phyloP scores from a whole-genome alignment of 2,113 vertebrate species.

The Microcebus murinus region DNA sequence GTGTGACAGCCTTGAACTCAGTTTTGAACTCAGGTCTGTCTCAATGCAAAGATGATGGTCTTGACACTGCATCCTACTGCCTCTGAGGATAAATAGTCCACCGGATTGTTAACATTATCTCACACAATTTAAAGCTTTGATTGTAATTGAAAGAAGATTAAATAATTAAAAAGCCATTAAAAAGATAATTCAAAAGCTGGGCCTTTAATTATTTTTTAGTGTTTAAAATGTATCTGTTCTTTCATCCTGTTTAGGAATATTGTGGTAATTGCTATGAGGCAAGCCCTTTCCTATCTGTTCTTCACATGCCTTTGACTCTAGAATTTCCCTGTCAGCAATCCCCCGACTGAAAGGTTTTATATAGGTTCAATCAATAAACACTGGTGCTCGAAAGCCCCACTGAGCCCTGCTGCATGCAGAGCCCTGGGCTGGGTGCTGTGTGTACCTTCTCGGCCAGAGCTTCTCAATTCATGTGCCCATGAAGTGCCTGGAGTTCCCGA shows the following conservation, averaged over 20 bases:
- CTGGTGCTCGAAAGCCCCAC: neutral
- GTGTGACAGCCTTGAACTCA: neutral
- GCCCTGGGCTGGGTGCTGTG: neutral
- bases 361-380: neutral
- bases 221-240: conserved; percentile 24
- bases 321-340: neutral
- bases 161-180: conserved; percentile 22
- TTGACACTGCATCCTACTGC: neutral
- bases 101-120: neutral
- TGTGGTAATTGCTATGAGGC: neutral
- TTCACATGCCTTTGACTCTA: neutral
- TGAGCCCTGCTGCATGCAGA: neutral
- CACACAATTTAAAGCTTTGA: conserved; percentile 22
- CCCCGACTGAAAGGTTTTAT: neutral
- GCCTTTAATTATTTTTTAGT: neutral
- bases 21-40: conserved; percentile 4
- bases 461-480: neutral
- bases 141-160: conserved; percentile 41
- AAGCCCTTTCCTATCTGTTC: neutral
- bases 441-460: neutral
- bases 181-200: neutral
- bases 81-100: neutral
- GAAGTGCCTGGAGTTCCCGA: neutral
- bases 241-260: conserved; percentile 15
- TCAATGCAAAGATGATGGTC: neutral